A percentile compares a stretch with the other conserved stretches of the same genome.
phyloP scores from a whole-genome alignment of 2,113 vertebrate genomes.

The Malurus melanocephalus region DNA sequence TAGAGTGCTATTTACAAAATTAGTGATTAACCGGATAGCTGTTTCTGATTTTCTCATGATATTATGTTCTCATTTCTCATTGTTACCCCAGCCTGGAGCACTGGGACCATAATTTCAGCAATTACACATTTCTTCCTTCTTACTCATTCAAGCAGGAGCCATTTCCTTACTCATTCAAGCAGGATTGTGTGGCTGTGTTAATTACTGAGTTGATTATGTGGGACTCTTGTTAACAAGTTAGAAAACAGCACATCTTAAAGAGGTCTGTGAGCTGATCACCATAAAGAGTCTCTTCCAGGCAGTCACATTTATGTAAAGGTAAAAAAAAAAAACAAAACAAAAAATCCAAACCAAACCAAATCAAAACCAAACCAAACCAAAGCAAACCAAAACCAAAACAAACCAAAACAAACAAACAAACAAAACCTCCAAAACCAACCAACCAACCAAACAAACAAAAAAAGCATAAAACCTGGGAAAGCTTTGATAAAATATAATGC shows the following conservation, averaged over 20 bases:
- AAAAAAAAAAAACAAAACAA: not conserved
- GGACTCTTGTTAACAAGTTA: not conserved
- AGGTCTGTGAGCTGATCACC: not conserved
- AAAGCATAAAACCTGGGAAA: not conserved
- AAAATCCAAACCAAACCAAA: not conserved
- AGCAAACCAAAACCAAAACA: not conserved
- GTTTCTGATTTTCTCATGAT: not conserved
- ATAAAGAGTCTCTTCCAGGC: not conserved
- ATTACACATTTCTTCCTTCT: not conserved
- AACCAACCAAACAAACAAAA: not conserved
- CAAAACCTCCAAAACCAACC: not conserved
- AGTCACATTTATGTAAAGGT: not conserved
- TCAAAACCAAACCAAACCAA: too few species aligned
- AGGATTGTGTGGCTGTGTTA: not conserved
- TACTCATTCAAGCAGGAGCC: not conserved
- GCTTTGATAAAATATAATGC: not conserved
- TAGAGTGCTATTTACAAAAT: not conserved
- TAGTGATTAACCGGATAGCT: not conserved
- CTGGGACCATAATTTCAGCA: not conserved
- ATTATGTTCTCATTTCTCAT: not conserved
- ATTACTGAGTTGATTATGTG: not conserved
- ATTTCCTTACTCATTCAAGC: not conserved
- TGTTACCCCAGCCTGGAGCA: not conserved
- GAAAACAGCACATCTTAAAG: not conserved
- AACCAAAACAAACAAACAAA: too few species aligned